phyloP scores from a whole-genome alignment of 2,113 vertebrate genomes.

The Gavialis gangeticus region DNA sequence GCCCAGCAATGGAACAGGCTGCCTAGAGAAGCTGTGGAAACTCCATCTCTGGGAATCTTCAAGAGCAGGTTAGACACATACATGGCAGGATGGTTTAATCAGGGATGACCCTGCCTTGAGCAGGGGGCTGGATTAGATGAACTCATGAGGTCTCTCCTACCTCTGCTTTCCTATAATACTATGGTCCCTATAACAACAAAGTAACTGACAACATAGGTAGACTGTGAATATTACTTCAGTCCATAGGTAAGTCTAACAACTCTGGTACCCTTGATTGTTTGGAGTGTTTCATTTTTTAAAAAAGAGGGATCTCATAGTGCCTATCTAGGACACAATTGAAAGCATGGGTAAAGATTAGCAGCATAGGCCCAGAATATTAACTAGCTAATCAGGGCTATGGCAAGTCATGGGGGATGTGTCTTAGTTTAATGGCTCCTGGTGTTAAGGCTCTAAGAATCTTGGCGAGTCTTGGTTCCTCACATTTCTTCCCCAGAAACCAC shows the following conservation, averaged over 20 bases:
- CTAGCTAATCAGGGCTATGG: background rate
- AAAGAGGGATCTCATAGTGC: background rate
- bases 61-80: no score
- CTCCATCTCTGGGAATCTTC: no score
- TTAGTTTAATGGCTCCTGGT: no score
- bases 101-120: no score
- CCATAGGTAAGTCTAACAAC: background rate
- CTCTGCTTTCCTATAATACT: no score
- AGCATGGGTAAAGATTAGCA: background rate
- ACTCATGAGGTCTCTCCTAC: no score
- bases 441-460: no score
- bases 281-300: background rate
- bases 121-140: no score
- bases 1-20: no score
- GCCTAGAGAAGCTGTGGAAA: no score
- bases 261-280: background rate
- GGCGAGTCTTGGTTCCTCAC: background rate
- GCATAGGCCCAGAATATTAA: accelerated
- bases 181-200: accelerated
- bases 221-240: background rate
- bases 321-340: no score
- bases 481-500: background rate
- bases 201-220: background rate
- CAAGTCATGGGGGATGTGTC: background rate
- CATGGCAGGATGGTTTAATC: no score